Evolutionary conservation across 2,888 invertebrate species (phyloP), one percentile per base, ranked within the genome.

Genomic region (Sepiola atlantica): DNA sequence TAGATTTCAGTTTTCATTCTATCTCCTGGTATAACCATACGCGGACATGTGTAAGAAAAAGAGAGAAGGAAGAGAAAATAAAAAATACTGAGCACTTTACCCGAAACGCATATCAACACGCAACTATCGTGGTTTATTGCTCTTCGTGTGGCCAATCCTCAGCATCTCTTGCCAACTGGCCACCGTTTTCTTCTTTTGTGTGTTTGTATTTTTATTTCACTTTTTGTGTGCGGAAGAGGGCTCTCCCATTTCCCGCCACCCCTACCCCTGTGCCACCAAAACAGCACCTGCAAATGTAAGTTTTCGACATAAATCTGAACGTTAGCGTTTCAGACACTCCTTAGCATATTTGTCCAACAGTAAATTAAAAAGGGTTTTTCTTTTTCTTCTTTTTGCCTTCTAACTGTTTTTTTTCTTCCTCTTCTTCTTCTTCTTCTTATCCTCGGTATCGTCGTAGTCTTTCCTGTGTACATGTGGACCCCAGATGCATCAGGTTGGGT

Each of bases 231-330:
- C 4, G 8, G 8, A 8, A 45, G 45, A 8, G 45, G 8, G n/a
- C 77, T 20, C 14, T 77, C n/a, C 32, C 77, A 77, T n/a, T 77
- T 16, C 77, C 16, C 77, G 14, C 77, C 14, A 14, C n/a, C 77
- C n/a, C 3, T 2, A 77, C 77, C 77, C n/a, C 45, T 8, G 45
- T n/a, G 77, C 77, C 77, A 77, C 77, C 18, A 77, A 45, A n/a
- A 77, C 77, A 77, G 77, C 77, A 77, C 77, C 77, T 77, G 77
- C 77, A 77, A 77, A 77, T 77, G n/a, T 77, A 77, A 77, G 77
- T n/a, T 77, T n/a, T 32, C n/a, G 77, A 77, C 77, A 77, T 77
- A 77, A 77, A 77, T 77, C 77, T n/a, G 32, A 32, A 77, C n/a
- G 32, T 77, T 77, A 77, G 32, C 32, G 77, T 77, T 77, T 16